Conservation (phyloP, 37 sponge, comb jelly and placozoan genomes). For the Halisarca cf. caerulea region DNA sequence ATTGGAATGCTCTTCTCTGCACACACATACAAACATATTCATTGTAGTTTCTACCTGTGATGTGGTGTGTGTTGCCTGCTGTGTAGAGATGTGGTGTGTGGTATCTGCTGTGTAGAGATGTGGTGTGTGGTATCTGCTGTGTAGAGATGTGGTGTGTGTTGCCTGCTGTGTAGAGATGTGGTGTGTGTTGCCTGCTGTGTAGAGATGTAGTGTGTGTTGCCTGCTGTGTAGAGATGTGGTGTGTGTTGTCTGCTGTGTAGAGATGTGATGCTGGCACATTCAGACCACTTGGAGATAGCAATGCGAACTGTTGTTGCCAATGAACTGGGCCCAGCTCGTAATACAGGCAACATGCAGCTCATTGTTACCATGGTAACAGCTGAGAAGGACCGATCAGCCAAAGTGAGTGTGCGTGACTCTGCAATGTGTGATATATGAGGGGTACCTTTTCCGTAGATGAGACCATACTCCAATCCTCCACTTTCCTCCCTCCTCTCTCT, state of each 20-base stretch:
- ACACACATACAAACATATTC: too few species aligned
- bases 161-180: background rate
- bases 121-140: background rate
- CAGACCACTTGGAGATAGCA: constrained; percentile 57
- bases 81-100: background rate
- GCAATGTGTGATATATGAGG: too few species aligned
- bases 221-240: background rate
- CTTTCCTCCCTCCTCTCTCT: background rate
- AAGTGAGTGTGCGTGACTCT: constrained; percentile 33
- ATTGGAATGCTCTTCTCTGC: too few species aligned
- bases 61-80: background rate
- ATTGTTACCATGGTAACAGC: constrained; percentile 67
- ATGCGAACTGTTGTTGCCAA: constrained; percentile 75
- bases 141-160: background rate
- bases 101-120: background rate
- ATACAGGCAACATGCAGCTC: constrained; percentile 83
- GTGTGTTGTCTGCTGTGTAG: constrained; percentile 32
- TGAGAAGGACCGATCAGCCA: constrained; percentile 69
- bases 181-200: background rate
- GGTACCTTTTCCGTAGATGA: too few species aligned
- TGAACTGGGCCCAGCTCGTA: constrained; percentile 79
- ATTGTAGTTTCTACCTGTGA: background rate
- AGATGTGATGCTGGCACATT: constrained; percentile 72
- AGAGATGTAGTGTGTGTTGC: background rate
- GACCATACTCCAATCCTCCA: too few species aligned